These are phyloP conservation scores for Misgurnus mizolepis DNA, from an alignment of 2,113 vertebrate genomes.

Conservation along the genomic window DNA sequence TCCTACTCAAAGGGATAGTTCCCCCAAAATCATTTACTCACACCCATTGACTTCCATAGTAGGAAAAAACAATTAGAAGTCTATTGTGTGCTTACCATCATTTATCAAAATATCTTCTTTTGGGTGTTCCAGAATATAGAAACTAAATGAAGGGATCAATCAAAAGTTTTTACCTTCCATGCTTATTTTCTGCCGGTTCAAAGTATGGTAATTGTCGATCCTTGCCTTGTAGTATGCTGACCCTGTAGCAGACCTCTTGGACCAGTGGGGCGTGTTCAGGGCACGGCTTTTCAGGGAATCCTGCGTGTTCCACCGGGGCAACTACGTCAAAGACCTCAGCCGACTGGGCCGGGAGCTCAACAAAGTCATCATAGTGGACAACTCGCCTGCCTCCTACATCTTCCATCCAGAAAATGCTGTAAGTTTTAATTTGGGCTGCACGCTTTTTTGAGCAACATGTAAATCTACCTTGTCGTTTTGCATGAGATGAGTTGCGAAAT, in stretches of 20 bases:
- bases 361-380: constrained; percentile 96
- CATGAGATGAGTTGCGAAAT: too few relatives aligned
- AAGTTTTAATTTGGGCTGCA: constrained; percentile 61
- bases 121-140: too few relatives aligned
- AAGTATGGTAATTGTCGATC: not conserved
- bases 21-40: too few relatives aligned
- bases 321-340: constrained; percentile 98
- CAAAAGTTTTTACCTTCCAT: too few relatives aligned
- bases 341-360: constrained; percentile 92
- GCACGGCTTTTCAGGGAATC: constrained; percentile 96
- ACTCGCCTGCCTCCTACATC: constrained; percentile 97
- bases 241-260: constrained; percentile 94
- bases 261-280: constrained; percentile 95
- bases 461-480: too few relatives aligned
- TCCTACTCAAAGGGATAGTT: too few relatives aligned
- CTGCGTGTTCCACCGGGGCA: constrained; percentile 96
- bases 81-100: too few relatives aligned
- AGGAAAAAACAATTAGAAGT: too few relatives aligned
- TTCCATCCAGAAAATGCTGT: constrained; percentile 99
- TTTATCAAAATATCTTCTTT: too few relatives aligned
- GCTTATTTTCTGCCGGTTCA: not conserved
- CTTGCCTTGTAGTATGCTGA: constrained; percentile 85
- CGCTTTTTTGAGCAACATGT: not conserved
- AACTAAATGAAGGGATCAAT: too few relatives aligned
- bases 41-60: too few relatives aligned